Percentiles rank a stretch among this genome's conserved stretches.
phyloP scores from a whole-genome alignment of 2,797 vertebrate species.

The Staurois parvus region DNA sequence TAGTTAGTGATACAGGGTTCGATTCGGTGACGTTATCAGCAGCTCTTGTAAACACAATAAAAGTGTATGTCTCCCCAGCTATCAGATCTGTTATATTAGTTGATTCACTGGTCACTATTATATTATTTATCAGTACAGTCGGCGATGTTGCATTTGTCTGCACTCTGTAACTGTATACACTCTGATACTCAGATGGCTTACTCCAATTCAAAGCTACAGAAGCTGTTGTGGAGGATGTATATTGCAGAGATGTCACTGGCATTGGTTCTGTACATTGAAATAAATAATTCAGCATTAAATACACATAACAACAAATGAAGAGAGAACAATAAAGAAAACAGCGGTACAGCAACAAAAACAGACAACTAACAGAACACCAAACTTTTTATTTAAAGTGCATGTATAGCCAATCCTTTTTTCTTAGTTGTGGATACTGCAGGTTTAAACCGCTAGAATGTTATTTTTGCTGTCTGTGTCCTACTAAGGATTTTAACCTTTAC shows the following conservation, averaged over 20 bases:
- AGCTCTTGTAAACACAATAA: conserved; percentile 29
- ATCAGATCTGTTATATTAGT: conserved; percentile 1
- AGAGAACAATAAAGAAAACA: too few species aligned
- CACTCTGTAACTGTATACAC: conserved; percentile 23
- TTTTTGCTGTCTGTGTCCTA: too few species aligned
- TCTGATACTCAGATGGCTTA: conserved; percentile 12
- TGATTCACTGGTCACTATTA: background rate
- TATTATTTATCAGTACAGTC: background rate
- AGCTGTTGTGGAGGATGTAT: background rate
- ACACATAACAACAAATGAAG: too few species aligned
- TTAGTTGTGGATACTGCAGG: too few species aligned
- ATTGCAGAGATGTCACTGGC: background rate
- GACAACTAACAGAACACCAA: too few species aligned
- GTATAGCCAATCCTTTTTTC: too few species aligned
- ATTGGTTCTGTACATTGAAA: conserved; percentile 12
- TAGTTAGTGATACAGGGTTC: background rate
- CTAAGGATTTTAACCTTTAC: too few species aligned
- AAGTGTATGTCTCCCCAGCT: conserved; percentile 20
- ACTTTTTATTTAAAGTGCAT: too few species aligned
- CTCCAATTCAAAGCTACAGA: conserved; percentile 16
- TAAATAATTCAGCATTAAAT: too few species aligned
- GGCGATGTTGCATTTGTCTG: background rate
- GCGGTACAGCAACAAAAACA: too few species aligned
- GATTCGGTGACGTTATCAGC: background rate
- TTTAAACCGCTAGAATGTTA: too few species aligned